Conservation (phyloP, 1,140 invertebrate genomes). For the Bombus haemorrhoidalis region DNA sequence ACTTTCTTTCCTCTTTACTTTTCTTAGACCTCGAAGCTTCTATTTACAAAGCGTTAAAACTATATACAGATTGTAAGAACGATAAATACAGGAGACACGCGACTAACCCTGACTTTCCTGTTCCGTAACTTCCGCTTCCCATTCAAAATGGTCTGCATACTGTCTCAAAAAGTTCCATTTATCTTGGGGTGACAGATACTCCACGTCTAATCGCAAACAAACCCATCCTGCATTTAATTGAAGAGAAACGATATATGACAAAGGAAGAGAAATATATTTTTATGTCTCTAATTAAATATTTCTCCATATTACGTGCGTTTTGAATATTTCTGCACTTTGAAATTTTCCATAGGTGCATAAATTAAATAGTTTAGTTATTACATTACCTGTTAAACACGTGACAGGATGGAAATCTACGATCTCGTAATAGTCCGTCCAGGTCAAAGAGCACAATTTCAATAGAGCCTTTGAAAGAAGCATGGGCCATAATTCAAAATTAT, state of each 20-base stretch:
- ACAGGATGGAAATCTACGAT: conserved; percentile 65
- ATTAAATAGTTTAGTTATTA: not conserved
- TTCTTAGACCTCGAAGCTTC: not conserved
- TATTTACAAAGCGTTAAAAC: not conserved
- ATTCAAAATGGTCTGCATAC: conserved; percentile 65
- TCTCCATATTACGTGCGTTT: too few relatives aligned
- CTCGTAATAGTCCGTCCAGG: conserved; percentile 56
- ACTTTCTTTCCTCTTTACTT: not conserved
- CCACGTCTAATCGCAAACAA: conserved; percentile 52
- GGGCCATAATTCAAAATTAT: conserved; percentile 69
- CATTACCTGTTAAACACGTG: conserved; percentile 65
- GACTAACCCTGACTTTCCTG: not conserved
- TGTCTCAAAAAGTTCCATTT: conserved; percentile 67
- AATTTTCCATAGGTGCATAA: not conserved
- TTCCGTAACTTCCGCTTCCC: conserved; percentile 22
- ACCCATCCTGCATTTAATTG: conserved; percentile 62
- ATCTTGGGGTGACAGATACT: conserved; percentile 54
- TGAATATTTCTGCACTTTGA: too few relatives aligned
- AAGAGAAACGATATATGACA: not conserved
- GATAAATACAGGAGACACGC: not conserved
- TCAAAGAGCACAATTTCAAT: conserved; percentile 62
- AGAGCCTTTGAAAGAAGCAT: conserved; percentile 71
- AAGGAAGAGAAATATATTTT: not conserved
- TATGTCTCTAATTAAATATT: too few relatives aligned
- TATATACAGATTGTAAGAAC: not conserved